Conservation (phyloP, 2,113 vertebrate genomes). For the Sceloporus tristichus region DNA sequence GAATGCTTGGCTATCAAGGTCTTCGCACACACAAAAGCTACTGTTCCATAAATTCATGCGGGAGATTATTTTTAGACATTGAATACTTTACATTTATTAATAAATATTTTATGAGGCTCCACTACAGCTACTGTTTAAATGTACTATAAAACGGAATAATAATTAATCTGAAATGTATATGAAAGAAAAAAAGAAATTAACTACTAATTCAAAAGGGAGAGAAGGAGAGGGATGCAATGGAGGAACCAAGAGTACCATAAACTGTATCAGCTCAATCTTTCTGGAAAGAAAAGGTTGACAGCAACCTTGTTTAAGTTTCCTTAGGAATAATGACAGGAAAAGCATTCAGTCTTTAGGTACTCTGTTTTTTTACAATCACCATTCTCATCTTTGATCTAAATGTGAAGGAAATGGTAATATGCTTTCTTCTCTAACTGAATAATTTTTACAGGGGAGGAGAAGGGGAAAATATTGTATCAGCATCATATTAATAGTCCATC, state of each 20-base stretch:
- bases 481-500: conserved; percentile 42
- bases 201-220: conserved; percentile 12
- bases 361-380: conserved; percentile 40
- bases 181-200: conserved; percentile 3
- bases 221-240: background rate
- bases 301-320: conserved; percentile 67
- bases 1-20: conserved; percentile 11
- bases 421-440: conserved; percentile 13
- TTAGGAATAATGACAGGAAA: conserved; percentile 53
- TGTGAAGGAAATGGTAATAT: conserved; percentile 66
- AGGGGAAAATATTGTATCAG: conserved; percentile 42
- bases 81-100: conserved; percentile 66
- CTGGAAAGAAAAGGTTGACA: conserved; percentile 45
- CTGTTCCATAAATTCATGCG: conserved; percentile 57
- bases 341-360: conserved; percentile 41
- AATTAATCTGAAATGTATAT: conserved; percentile 60
- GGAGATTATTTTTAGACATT: conserved; percentile 64
- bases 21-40: background rate
- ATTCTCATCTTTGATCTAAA: conserved; percentile 60
- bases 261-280: conserved; percentile 44
- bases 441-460: conserved; percentile 46
- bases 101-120: conserved; percentile 72
- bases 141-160: conserved; percentile 61
- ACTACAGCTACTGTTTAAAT: conserved; percentile 64
- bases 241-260: conserved; percentile 46